Evolutionary conservation across 2,797 vertebrate genomes (phyloP), one percentile per base, ranked within the genome.

Genomic region (Xiphophorus birchmanni): DNA sequence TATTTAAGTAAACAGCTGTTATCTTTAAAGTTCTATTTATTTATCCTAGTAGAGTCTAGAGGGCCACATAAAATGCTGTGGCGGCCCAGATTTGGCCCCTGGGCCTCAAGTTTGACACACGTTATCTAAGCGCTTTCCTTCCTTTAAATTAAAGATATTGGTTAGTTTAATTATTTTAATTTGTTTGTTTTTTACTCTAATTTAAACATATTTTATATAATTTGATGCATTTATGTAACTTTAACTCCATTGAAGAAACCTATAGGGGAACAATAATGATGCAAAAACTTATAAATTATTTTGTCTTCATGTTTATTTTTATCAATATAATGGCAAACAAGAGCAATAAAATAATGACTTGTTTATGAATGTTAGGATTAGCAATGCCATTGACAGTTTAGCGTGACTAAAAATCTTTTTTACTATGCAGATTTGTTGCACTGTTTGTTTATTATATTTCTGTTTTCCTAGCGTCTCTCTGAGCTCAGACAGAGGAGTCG

Each of bases 401-500:
- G 56, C 11, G 0, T 2, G n/a, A 13, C 56, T 0, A 0, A 13
- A 29, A 13, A 29, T 5, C 29, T 12, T 4, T 6, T 58, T 58
- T 58, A n/a, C 23, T 56, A 11, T 0, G 54, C 50, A 23, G 50
- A 23, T 26, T 50, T 54, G n/a, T 21, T 58, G 8, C 11, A 17
- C 15, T 12, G 32, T 60, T 60, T 63, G 58, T 32, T 63, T 15
- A 60, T 29, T n/a, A 52, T 52, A 1, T 52, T 23, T 52, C 21
- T 1, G 21, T 23, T 52, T 50, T 52, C 21, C 50, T 9, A 15
- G 73, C 76, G 54, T 10, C 6, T 23, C 54, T 13, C 26, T 26
- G 17, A 75, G 37, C 50, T 76, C 35, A 35, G 37, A 73, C 69
- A 63, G 50, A n/a, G 13, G 37, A 78, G 75, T 45, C 35, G 47